Conservation (phyloP, 2,888 invertebrate species). For the Drosophila pseudotalamancana region DNA sequence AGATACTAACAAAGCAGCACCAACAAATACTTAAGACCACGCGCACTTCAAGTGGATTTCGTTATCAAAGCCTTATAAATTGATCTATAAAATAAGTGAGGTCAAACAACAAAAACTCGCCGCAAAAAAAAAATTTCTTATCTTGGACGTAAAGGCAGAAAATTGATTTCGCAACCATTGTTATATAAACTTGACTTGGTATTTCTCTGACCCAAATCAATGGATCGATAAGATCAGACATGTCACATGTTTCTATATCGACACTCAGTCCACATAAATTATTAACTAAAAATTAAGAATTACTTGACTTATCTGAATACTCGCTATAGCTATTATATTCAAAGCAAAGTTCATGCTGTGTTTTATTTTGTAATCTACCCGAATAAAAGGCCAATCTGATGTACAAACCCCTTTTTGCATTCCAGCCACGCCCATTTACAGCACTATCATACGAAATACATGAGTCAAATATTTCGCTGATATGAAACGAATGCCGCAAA, state of each 20-base stretch:
- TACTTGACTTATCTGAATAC: no score
- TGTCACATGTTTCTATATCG: slow-evolving; percentile 39
- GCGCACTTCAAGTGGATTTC: slow-evolving; percentile 30
- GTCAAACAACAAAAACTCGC: slow-evolving; percentile 16
- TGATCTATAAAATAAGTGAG: slow-evolving; percentile 47
- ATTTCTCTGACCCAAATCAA: slow-evolving; percentile 37
- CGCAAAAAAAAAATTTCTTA: slow-evolving; percentile 44
- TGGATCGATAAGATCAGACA: slow-evolving; percentile 41
- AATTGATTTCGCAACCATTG: slow-evolving; percentile 58
- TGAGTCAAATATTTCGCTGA: slow-evolving; percentile 37
- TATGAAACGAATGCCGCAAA: slow-evolving; percentile 26
- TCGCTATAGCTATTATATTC: no score
- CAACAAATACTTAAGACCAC: slow-evolving; percentile 28
- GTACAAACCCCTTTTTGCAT: slow-evolving; percentile 20
- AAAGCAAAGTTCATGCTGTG: background rate
- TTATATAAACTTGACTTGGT: slow-evolving; percentile 36
- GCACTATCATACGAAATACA: slow-evolving; percentile 17
- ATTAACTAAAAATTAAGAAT: no score
- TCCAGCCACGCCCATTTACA: slow-evolving; percentile 24
- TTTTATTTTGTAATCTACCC: background rate
- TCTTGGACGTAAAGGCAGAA: slow-evolving; percentile 38
- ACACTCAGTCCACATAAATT: no score
- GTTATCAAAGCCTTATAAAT: slow-evolving; percentile 56
- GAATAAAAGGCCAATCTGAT: background rate
- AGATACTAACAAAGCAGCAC: slow-evolving; percentile 8